Percentiles rank a stretch among this genome's conserved stretches.
Evolutionary conservation across 2,888 invertebrate species (phyloP).

Genomic region (Synergus laeviventris): DNA sequence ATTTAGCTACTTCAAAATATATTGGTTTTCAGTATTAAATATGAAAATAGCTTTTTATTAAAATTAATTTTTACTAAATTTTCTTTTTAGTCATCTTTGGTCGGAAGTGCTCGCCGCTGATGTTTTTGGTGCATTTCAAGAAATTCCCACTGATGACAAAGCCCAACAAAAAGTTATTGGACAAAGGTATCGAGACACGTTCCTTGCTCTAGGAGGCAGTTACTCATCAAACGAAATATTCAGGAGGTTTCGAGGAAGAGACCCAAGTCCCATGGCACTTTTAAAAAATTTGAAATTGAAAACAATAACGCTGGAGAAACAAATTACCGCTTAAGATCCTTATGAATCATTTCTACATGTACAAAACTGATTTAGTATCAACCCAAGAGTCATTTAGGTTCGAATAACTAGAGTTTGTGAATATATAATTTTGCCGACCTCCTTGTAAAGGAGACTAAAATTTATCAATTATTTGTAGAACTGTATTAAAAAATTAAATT

Average conservation of each 20-base stretch:
- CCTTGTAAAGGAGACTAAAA: not conserved
- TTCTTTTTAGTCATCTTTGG: slow-evolving; percentile 83
- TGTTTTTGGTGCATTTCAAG: slow-evolving; percentile 89
- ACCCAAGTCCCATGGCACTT: slow-evolving; percentile 91
- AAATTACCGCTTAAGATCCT: not conserved
- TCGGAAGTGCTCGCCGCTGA: slow-evolving; percentile 94
- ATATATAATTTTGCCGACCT: not conserved
- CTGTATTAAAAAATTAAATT: not conserved
- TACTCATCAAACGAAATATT: slow-evolving; percentile 91
- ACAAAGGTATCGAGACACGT: slow-evolving; percentile 87
- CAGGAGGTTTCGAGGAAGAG: slow-evolving; percentile 92
- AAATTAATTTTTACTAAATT: slow-evolving; percentile 44
- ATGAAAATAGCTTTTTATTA: not conserved
- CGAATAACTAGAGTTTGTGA: not conserved
- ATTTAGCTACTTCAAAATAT: not conserved
- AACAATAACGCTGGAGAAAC: slow-evolving; percentile 14
- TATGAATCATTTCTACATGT: not conserved
- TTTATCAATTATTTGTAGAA: not conserved
- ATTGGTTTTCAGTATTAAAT: not conserved
- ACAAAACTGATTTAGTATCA: not conserved
- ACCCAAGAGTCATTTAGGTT: not conserved
- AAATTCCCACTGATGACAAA: slow-evolving; percentile 76
- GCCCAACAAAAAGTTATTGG: slow-evolving; percentile 81
- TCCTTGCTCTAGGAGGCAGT: slow-evolving; percentile 89
- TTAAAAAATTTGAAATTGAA: slow-evolving; percentile 80